These are phyloP conservation scores for Eudemis profundana DNA, from an alignment of 2,888 invertebrate species.

Conservation along the genomic window DNA sequence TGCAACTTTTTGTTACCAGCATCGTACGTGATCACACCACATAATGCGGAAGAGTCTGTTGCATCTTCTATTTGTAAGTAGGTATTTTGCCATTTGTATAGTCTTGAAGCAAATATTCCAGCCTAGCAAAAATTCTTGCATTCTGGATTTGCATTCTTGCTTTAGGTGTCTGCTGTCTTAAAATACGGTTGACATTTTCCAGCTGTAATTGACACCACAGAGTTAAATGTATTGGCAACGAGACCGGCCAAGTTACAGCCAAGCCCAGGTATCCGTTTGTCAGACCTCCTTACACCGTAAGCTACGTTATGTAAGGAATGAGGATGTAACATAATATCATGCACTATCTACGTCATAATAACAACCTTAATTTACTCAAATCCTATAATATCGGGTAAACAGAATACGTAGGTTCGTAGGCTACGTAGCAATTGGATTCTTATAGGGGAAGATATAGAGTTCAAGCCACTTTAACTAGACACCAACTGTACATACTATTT, in stretches of 20 bases:
- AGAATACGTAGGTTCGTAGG: not conserved
- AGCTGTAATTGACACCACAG: too few relatives aligned
- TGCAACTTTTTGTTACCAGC: conserved; percentile 15
- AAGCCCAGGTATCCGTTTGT: not conserved
- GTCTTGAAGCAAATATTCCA: too few relatives aligned
- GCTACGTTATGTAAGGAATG: too few relatives aligned
- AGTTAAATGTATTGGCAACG: too few relatives aligned
- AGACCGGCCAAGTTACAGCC: not conserved
- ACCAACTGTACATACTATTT: conserved; percentile 12
- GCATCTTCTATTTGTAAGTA: not conserved
- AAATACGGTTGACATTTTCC: too few relatives aligned
- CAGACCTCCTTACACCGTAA: not conserved
- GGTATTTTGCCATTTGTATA: too few relatives aligned
- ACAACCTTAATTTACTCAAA: conserved; percentile 13
- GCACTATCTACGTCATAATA: not conserved
- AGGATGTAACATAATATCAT: conserved; percentile 7
- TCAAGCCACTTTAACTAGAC: not conserved
- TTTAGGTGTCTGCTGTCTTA: too few relatives aligned
- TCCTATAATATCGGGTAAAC: not conserved
- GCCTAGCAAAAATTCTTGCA: too few relatives aligned
- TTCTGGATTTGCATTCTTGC: too few relatives aligned
- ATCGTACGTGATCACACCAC: too few relatives aligned
- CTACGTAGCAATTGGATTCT: not conserved
- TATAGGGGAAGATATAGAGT: not conserved
- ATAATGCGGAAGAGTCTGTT: conserved; percentile 16